Conservation (phyloP, 2,888 invertebrate genomes). For the Volucella bombylans region DNA sequence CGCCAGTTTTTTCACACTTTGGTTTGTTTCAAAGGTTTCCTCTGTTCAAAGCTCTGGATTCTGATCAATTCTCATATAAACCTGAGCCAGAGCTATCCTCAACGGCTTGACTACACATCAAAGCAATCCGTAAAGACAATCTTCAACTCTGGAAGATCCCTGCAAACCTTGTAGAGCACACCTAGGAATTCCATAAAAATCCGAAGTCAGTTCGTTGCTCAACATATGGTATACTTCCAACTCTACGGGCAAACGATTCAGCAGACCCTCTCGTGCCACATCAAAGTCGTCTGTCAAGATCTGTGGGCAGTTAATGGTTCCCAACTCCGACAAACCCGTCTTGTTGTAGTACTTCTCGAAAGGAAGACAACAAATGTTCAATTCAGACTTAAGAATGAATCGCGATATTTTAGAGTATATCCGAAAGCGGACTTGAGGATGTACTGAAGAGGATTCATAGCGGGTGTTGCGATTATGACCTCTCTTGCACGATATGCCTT, state of each 20-base stretch:
- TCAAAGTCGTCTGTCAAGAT: slow-evolving; percentile 83
- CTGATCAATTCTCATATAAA: slow-evolving; percentile 87
- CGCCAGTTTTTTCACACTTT: slow-evolving; percentile 84
- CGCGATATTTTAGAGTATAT: too few species aligned
- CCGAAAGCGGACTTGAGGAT: too few species aligned
- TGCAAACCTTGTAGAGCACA: slow-evolving; percentile 92
- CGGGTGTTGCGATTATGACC: too few species aligned
- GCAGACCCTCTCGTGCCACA: slow-evolving; percentile 58
- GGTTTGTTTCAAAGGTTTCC: slow-evolving; percentile 64
- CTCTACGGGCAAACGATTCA: slow-evolving; percentile 72
- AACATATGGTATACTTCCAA: slow-evolving; percentile 68
- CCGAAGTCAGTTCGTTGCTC: slow-evolving; percentile 79
- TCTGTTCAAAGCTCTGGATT: slow-evolving; percentile 46
- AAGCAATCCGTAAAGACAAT: slow-evolving; percentile 91
- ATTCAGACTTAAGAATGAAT: slow-evolving; percentile 75
- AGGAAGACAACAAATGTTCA: slow-evolving; percentile 89
- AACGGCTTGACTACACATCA: slow-evolving; percentile 89
- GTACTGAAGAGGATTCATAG: too few species aligned
- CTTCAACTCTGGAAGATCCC: slow-evolving; percentile 92
- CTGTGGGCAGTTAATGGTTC: slow-evolving; percentile 90
- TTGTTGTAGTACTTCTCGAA: slow-evolving; percentile 91
- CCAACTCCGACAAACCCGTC: slow-evolving; percentile 87
- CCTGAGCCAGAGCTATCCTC: slow-evolving; percentile 88
- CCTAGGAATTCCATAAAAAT: slow-evolving; percentile 90
- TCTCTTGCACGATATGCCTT: too few species aligned